phyloP scores from a whole-genome alignment of 2,797 vertebrate species.

The Muscicapa comitata region DNA sequence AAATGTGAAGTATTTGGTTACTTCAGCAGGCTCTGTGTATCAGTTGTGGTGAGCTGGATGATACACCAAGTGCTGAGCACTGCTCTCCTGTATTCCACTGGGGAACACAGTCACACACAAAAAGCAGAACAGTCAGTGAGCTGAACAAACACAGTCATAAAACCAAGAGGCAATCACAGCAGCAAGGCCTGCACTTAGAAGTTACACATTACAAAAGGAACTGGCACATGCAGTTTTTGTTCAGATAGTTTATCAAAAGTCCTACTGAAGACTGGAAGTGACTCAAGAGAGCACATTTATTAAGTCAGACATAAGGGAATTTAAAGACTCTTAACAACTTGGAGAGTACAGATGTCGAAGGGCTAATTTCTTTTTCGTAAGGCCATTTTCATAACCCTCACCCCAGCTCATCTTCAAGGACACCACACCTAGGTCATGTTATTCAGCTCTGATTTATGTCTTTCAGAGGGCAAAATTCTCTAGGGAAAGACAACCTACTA shows the following conservation, averaged over 20 bases:
- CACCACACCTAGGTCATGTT: background rate
- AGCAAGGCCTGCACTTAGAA: background rate
- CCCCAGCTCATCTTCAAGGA: background rate
- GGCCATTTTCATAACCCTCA: background rate
- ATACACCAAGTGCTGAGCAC: background rate
- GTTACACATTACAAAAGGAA: background rate
- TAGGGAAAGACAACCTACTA: background rate
- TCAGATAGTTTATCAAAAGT: background rate
- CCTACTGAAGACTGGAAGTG: background rate
- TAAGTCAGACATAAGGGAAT: background rate
- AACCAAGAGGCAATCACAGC: background rate
- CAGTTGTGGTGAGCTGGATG: background rate
- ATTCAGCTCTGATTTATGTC: background rate
- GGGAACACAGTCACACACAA: background rate
- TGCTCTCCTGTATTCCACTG: background rate
- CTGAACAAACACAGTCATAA: background rate
- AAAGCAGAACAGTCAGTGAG: background rate
- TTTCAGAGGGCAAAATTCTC: background rate
- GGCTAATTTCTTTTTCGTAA: background rate
- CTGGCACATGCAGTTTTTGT: background rate
- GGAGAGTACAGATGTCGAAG: background rate
- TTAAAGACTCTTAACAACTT: background rate
- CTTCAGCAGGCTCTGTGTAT: background rate
- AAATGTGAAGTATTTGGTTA: background rate
- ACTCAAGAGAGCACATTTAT: background rate